These are phyloP conservation scores for Acanthochromis polyacanthus DNA, from an alignment of 2,113 vertebrate genomes.

Conservation along the genomic window DNA sequence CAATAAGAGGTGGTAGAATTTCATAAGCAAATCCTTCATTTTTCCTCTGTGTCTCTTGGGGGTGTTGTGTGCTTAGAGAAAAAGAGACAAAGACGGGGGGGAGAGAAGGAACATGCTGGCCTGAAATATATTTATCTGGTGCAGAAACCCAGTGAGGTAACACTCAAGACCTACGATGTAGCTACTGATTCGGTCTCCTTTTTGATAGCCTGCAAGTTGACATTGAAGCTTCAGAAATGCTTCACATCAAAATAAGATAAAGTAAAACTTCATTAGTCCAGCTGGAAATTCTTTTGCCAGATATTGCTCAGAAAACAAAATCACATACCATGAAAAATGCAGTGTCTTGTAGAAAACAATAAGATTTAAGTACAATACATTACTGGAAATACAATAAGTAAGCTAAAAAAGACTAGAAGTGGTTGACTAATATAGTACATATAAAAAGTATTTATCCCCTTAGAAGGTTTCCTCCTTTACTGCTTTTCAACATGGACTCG, in stretches of 20 bases:
- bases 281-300: too few relatives aligned
- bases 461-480: too few relatives aligned
- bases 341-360: too few relatives aligned
- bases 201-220: conserved; percentile 3
- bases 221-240: conserved; percentile 5
- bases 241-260: background rate
- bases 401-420: too few relatives aligned
- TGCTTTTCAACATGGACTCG: too few relatives aligned
- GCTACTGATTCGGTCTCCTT: conserved; percentile 10
- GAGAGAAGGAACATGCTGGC: conserved; percentile 31
- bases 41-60: conserved; percentile 45
- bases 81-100: conserved; percentile 20
- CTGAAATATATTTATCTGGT: conserved; percentile 59
- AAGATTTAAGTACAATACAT: too few relatives aligned
- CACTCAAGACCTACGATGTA: conserved; percentile 7
- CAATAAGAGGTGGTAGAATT: conserved; percentile 66
- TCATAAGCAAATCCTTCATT: conserved; percentile 70
- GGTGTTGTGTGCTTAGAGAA: conserved; percentile 47
- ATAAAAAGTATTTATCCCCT: too few relatives aligned
- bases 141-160: conserved; percentile 33
- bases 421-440: too few relatives aligned
- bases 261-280: background rate
- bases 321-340: too few relatives aligned
- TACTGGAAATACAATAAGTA: too few relatives aligned
- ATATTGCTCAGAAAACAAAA: too few relatives aligned